Conservation (phyloP, 2,797 vertebrate species). For the Eutrigla gurnardus region DNA sequence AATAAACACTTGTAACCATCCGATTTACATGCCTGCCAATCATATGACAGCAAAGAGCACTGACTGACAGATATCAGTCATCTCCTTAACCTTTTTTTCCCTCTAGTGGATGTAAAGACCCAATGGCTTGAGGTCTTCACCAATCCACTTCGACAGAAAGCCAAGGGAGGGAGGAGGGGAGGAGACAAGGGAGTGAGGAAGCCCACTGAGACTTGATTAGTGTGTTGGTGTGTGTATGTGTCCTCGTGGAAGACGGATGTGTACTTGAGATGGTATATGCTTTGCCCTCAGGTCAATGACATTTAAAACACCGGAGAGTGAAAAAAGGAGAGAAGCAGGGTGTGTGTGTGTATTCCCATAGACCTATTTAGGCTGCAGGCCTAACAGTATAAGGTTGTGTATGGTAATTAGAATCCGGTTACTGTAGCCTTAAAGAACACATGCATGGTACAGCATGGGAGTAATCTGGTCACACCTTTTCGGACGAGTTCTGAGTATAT, state of each 20-base stretch:
- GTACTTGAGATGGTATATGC: slow-evolving; percentile 72
- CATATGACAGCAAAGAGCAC: not conserved
- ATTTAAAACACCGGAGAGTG: slow-evolving; percentile 80
- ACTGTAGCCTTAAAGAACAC: slow-evolving; percentile 23
- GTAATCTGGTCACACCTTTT: not conserved
- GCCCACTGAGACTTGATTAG: slow-evolving; percentile 47
- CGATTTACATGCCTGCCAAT: slow-evolving; percentile 31
- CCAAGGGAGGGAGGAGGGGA: slow-evolving; percentile 15
- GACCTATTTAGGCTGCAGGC: slow-evolving; percentile 48
- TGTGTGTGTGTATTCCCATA: slow-evolving; percentile 41
- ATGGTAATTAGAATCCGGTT: slow-evolving; percentile 48
- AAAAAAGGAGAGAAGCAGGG: slow-evolving; percentile 45
- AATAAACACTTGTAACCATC: slow-evolving; percentile 2
- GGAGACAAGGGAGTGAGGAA: slow-evolving; percentile 44
- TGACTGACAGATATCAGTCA: slow-evolving; percentile 41
- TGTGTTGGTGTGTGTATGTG: slow-evolving; percentile 49
- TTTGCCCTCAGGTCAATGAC: slow-evolving; percentile 82
- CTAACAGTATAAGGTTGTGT: slow-evolving; percentile 41
- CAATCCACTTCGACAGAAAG: slow-evolving; percentile 17
- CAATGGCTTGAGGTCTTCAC: slow-evolving; percentile 26
- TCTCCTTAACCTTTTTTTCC: slow-evolving; percentile 35
- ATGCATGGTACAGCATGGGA: not conserved
- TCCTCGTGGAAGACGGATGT: slow-evolving; percentile 63
- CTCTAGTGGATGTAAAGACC: not conserved
- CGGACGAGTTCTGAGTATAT: not conserved